These are phyloP conservation scores for Deilephila elpenor DNA, from an alignment of 2,888 invertebrate genomes.

Conservation along the genomic window DNA sequence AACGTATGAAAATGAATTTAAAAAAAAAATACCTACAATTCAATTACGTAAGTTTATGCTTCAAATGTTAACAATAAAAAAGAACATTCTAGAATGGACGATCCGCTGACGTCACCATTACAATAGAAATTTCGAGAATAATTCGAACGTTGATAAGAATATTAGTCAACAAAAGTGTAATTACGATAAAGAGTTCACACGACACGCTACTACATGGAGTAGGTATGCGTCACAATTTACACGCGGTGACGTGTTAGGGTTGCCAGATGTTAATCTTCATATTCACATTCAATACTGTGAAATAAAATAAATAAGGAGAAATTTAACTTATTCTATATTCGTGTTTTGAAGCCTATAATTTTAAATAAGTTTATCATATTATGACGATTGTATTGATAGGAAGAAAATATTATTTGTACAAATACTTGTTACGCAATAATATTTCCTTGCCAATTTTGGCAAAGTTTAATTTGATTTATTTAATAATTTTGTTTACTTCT, in stretches of 20 bases:
- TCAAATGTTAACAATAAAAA: background rate
- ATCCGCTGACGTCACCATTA: background rate
- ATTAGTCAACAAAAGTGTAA: conserved; percentile 17
- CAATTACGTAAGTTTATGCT: background rate
- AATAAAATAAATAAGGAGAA: background rate
- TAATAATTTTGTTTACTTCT: too few relatives aligned
- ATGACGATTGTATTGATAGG: too few relatives aligned
- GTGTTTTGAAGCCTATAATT: too few relatives aligned
- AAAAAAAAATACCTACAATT: background rate
- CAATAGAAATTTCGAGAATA: background rate
- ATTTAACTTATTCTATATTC: too few relatives aligned
- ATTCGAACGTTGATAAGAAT: background rate
- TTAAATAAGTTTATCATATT: too few relatives aligned
- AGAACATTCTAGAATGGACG: background rate
- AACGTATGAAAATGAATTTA: background rate
- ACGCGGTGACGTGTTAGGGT: background rate
- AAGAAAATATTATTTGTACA: too few relatives aligned
- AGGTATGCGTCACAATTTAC: conserved; percentile 8
- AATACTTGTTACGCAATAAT: too few relatives aligned
- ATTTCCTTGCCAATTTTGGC: too few relatives aligned
- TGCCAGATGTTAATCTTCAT: too few relatives aligned
- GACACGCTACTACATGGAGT: conserved; percentile 7
- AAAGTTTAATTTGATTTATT: too few relatives aligned
- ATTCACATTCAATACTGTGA: too few relatives aligned
- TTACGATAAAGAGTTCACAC: conserved; percentile 20